phyloP scores from a whole-genome alignment of 2,888 invertebrate species.

The Bruchidius siliquastri region DNA sequence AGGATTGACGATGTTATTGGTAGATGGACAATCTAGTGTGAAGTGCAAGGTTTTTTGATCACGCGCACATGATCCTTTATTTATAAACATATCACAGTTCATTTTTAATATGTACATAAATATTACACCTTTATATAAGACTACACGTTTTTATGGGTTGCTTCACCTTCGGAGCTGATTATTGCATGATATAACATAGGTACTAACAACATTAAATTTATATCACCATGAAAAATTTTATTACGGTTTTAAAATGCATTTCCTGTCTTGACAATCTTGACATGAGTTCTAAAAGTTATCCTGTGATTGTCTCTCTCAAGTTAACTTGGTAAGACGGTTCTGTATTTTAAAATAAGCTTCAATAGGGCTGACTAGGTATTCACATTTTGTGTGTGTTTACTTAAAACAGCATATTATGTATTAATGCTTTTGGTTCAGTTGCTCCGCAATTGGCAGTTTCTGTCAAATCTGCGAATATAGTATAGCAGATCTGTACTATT shows the following conservation, averaged over 20 bases:
- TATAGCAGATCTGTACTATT: too few relatives aligned
- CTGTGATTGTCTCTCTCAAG: too few relatives aligned
- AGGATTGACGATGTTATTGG: too few relatives aligned
- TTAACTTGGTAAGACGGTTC: too few relatives aligned
- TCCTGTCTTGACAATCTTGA: neutral
- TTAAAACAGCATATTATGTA: too few relatives aligned
- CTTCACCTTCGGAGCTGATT: neutral
- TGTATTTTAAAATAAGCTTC: too few relatives aligned
- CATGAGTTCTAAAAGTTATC: too few relatives aligned
- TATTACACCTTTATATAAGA: neutral
- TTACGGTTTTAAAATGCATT: neutral
- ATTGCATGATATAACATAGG: neutral
- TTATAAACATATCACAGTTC: neutral
- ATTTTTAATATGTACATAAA: neutral
- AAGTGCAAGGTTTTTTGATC: neutral
- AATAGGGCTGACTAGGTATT: too few relatives aligned
- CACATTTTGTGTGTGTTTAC: too few relatives aligned
- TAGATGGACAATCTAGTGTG: neutral
- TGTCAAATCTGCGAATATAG: too few relatives aligned
- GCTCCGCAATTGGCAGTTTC: too few relatives aligned
- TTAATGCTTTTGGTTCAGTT: too few relatives aligned
- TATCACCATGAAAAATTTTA: neutral
- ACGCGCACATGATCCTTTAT: neutral
- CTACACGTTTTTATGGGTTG: neutral
- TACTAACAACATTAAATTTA: neutral